Percentiles rank a stretch among this genome's conserved stretches.
Conservation (phyloP, 2,888 invertebrate genomes). For the Acrobeloides nanus region DNA sequence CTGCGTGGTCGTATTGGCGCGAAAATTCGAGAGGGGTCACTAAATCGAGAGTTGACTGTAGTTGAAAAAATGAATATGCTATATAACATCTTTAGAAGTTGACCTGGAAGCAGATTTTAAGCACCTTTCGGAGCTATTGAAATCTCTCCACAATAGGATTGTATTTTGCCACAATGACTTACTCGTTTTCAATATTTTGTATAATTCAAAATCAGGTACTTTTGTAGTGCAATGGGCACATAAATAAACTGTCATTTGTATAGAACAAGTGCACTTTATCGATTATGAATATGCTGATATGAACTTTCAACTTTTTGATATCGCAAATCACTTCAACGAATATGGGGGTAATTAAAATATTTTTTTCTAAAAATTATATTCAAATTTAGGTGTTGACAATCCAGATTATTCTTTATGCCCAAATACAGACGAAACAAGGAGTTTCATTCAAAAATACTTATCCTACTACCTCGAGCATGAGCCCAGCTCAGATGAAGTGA, state of each 20-base stretch:
- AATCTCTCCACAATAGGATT: conserved; percentile 54
- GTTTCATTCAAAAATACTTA: conserved; percentile 38
- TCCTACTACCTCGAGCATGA: conserved; percentile 14
- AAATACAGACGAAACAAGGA: conserved; percentile 24
- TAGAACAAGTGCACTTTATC: conserved; percentile 74
- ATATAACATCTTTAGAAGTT: conserved; percentile 11
- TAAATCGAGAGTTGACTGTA: too few relatives aligned
- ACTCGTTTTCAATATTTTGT: conserved; percentile 83
- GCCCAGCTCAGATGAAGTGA: conserved; percentile 14
- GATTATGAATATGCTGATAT: conserved; percentile 91
- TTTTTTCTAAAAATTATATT: background rate
- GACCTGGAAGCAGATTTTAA: conserved; percentile 20
- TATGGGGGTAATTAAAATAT: conserved; percentile 67
- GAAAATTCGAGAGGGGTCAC: too few relatives aligned
- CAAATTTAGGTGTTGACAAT: conserved; percentile 40
- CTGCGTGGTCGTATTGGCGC: too few relatives aligned
- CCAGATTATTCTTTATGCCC: conserved; percentile 40
- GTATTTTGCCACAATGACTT: conserved; percentile 97
- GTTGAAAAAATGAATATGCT: background rate
- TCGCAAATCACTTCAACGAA: conserved; percentile 95
- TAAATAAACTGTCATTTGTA: too few relatives aligned
- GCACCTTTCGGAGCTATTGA: conserved; percentile 20
- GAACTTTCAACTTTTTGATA: conserved; percentile 90
- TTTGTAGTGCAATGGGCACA: background rate
- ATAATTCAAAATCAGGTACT: conserved; percentile 62